Evolutionary conservation across 1,140 invertebrate genomes (phyloP).

Genomic region (Leptopilina clavipes): DNA sequence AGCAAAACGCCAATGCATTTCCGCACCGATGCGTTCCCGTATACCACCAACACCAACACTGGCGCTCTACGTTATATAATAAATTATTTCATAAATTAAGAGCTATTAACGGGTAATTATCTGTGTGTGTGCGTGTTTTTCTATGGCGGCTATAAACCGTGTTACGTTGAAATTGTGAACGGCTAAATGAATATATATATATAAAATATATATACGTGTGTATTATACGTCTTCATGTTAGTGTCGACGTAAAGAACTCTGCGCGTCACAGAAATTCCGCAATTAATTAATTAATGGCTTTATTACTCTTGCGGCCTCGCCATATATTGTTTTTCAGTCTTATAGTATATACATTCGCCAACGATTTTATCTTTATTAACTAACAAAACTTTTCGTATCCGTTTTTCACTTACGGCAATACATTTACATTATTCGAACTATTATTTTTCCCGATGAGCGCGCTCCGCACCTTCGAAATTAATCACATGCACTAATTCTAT

Average conservation of each 20-base stretch:
- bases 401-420: neutral
- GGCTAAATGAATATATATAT: constrained; percentile 21
- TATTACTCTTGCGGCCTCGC: constrained; percentile 18
- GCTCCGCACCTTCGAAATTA: too few relatives aligned
- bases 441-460: too few relatives aligned
- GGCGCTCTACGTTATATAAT: constrained; percentile 58
- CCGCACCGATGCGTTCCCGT: constrained; percentile 25
- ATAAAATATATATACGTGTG: too few relatives aligned
- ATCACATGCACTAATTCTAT: too few relatives aligned
- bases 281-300: constrained; percentile 51
- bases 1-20: constrained; percentile 28
- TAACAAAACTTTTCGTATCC: constrained; percentile 4
- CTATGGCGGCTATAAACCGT: constrained; percentile 44
- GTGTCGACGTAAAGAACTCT: constrained; percentile 26
- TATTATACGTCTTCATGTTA: constrained; percentile 9
- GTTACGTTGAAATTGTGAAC: constrained; percentile 34
- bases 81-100: constrained; percentile 66
- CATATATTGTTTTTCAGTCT: constrained; percentile 34
- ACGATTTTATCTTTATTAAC: constrained; percentile 15
- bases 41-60: constrained; percentile 2
- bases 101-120: constrained; percentile 65
- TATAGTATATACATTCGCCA: neutral
- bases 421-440: too few relatives aligned
- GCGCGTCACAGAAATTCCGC: constrained; percentile 33
- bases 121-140: constrained; percentile 61